Evolutionary conservation across 2,888 invertebrate species (phyloP).

Genomic region (Eristalis intricaria): DNA sequence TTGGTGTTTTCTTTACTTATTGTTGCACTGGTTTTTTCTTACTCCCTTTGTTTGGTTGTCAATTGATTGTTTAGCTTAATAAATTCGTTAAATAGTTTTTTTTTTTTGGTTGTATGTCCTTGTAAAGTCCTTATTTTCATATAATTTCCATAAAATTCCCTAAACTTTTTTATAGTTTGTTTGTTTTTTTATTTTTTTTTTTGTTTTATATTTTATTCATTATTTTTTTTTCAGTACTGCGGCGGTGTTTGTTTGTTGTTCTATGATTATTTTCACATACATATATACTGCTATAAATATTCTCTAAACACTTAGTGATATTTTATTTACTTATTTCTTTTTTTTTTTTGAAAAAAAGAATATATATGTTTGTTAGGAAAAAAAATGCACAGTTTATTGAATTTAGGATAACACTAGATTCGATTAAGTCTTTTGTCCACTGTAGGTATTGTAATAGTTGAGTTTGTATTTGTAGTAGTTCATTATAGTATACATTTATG

Average conservation of each 20-base stretch:
- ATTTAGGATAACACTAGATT: background rate
- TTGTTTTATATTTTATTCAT: background rate
- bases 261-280: background rate
- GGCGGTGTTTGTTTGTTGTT: constrained; percentile 11
- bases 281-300: background rate
- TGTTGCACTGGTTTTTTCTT: background rate
- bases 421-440: constrained; percentile 21
- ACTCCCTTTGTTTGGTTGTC: background rate
- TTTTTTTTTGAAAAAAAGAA: background rate
- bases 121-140: constrained; percentile 22
- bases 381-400: background rate
- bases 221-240: constrained; percentile 5
- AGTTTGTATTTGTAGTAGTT: background rate
- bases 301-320: constrained; percentile 30
- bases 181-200: background rate
- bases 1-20: constrained; percentile 25
- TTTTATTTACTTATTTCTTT: background rate
- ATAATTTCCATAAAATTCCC: constrained; percentile 38
- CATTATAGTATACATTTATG: background rate
- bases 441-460: constrained; percentile 1
- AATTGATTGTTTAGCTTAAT: constrained; percentile 39
- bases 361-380: background rate
- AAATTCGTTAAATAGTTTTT: constrained; percentile 42
- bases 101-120: background rate
- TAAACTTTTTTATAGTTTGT: constrained; percentile 13